Evolutionary conservation across 2,888 invertebrate genomes (phyloP).

Genomic region (Rhodophaea formosa): DNA sequence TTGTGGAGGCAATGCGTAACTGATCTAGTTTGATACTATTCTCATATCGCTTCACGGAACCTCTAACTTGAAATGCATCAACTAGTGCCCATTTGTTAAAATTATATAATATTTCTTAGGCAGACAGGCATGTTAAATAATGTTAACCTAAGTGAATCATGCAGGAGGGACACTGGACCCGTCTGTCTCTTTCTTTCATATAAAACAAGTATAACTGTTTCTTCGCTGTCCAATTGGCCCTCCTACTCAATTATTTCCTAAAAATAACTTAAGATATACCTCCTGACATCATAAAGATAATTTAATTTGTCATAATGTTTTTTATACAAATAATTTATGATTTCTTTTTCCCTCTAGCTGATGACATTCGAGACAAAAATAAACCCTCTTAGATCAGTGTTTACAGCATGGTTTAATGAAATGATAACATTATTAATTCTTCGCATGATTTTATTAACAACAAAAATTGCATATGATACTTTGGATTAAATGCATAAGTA

Average conservation of each 20-base stretch:
- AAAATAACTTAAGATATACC: slow-evolving; percentile 10
- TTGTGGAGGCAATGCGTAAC: too few species aligned
- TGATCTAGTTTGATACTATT: neutral
- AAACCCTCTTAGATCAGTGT: neutral
- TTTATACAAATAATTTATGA: neutral
- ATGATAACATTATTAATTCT: neutral
- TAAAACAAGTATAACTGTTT: neutral
- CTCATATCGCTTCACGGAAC: slow-evolving; percentile 27
- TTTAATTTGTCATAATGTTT: slow-evolving; percentile 16
- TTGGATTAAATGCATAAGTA: slow-evolving; percentile 10
- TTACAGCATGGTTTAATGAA: neutral
- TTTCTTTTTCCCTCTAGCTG: neutral
- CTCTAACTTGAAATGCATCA: slow-evolving; percentile 41
- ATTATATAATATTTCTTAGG: slow-evolving; percentile 24
- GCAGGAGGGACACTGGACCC: neutral
- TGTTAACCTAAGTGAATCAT: slow-evolving; percentile 14
- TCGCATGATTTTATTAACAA: slow-evolving; percentile 1
- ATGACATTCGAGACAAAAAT: neutral
- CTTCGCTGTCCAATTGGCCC: neutral
- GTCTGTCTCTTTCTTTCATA: neutral
- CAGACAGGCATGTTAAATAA: slow-evolving; percentile 27
- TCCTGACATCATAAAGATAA: slow-evolving; percentile 2
- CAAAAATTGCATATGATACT: slow-evolving; percentile 5
- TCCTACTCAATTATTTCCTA: slow-evolving; percentile 5
- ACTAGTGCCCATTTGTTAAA: slow-evolving; percentile 35